Base-by-base conservation (phyloP, 2,888 invertebrate genomes). In the Drosophila robusta region DNA sequence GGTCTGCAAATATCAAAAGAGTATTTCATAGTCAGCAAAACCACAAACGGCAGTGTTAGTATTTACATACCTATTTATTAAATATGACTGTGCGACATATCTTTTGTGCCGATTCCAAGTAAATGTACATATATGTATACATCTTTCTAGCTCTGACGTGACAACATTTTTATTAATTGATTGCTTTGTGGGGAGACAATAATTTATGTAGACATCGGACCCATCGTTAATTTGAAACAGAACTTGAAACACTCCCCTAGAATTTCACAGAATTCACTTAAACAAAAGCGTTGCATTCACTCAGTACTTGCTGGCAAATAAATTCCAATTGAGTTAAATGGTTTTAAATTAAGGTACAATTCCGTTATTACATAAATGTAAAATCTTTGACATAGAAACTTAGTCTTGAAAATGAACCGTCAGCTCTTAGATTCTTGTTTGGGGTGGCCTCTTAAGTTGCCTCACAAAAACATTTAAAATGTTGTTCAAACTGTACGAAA, bases 121-220 rank as follows among this genome's bases (percentile, higher is more conserved):
- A 22, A 34, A n/a, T 26, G 4, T 26, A 11, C 16, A 18, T 36
- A 11, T 24, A 18, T 36, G 12, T 24, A 11, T 16, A 16, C 8
- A 7, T 26, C 8, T 42, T 41, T 14, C 24, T 22, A 29, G 9
- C 4, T 29, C 2, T 55, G 39, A 18, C 66, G 55, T 55, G 65
- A 24, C 39, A 49, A 8, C 12, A 44, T 22, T 32, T 70, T 49
- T 18, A 50, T 69, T 46, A 56, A 29, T 71, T 64, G 18, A 55
- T 38, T 65, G 26, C 5, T 44, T 38, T 46, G 22, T 32, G n/a
- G 41, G 16, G 14, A 36, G 32, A 41, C 18, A 50, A 34, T 26
- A 38, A 49, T 32, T 49, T 50, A 41, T 50, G 26, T 42, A 18
- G 47, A 34, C 18, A 14, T 26, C 8, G 16, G 8, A 4, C 29